These are phyloP conservation scores for Leptura quadrifasciata DNA, from an alignment of 2,888 invertebrate species.

Conservation along the genomic window DNA sequence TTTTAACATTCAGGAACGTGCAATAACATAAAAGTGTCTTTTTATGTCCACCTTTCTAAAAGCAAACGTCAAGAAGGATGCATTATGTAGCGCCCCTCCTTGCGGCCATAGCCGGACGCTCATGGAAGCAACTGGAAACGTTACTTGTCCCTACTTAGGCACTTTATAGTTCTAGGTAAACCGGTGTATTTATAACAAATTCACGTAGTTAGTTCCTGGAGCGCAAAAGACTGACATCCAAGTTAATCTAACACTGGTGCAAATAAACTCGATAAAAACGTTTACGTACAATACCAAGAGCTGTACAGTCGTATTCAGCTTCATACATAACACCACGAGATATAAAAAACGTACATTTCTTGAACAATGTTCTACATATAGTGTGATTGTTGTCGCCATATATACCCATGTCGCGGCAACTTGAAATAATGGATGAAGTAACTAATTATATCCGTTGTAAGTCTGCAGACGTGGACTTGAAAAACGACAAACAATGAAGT, in stretches of 20 bases:
- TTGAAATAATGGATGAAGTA: slow-evolving; percentile 69
- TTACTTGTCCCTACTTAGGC: slow-evolving; percentile 7
- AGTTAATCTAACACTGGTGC: neutral
- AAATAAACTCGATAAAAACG: slow-evolving; percentile 17
- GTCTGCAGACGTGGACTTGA: slow-evolving; percentile 61
- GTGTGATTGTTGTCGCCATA: slow-evolving; percentile 50
- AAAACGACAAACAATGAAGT: slow-evolving; percentile 64
- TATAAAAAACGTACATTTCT: slow-evolving; percentile 41
- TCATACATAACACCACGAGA: slow-evolving; percentile 33
- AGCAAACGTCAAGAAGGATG: too few relatives aligned
- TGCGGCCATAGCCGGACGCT: neutral
- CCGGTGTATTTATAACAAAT: slow-evolving; percentile 1
- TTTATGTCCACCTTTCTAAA: too few relatives aligned
- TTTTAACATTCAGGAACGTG: too few relatives aligned
- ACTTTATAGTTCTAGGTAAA: slow-evolving; percentile 11
- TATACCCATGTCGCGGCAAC: slow-evolving; percentile 50
- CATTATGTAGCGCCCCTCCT: neutral
- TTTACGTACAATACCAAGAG: slow-evolving; percentile 20
- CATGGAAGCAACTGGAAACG: neutral
- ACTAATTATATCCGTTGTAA: slow-evolving; percentile 71
- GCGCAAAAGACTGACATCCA: slow-evolving; percentile 13
- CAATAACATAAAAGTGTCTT: too few relatives aligned
- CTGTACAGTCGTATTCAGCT: slow-evolving; percentile 19
- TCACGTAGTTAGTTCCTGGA: slow-evolving; percentile 28
- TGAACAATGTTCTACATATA: slow-evolving; percentile 50